Base-by-base conservation (phyloP, 2,888 invertebrate genomes). In the Leptopilina myrica region DNA sequence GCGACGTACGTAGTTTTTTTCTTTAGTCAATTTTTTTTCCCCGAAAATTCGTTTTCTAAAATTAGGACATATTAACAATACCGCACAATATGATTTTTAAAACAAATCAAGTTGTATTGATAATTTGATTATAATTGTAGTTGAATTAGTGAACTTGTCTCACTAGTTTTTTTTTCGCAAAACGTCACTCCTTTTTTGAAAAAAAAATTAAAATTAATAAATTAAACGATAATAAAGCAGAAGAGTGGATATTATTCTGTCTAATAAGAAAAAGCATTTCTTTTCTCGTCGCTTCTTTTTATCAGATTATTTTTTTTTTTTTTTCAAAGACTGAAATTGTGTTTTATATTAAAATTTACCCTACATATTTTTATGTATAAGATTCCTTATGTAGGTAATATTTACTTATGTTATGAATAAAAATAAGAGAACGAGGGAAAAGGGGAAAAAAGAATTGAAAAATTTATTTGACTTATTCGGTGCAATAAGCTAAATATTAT, bases 401-500 rank as follows among this genome's bases (percentile, higher is more conserved):
- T 62, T 49, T 49, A 11, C 12, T 49, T 49, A 11, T 62, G 20
- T 62, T 59, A n/a, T 59, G 59, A 59, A 59, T 59, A n/a, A 9
- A 33, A 33, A 33, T 33, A 33, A 33, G 33, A 26, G 26, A 3
- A 3, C 33, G 33, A 33, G 33, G 5, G 33, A 62, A 62, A 9
- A 62, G 3, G 20, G 62, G 9, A 62, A 20, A 62, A 62, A 20
- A n/a, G n/a, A 5, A 62, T 46, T 46, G 20, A 43, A 8, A 3
- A 20, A 49, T 73, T 69, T 69, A 56, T 73, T 73, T 73, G 73
- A 56, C 53, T 14, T 56, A 1, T 40, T 53, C 33, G 9, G 11
- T n/a, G 53, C n/a, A 73, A 73, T 73, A 56, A 73, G 56, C 33
- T 56, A 53, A 73, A 73, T 33, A 33, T 73, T 56, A 33, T n/a